A percentile compares a stretch with the other conserved stretches of the same genome.
Evolutionary conservation across 2,888 invertebrate species (phyloP).

Genomic region (Melieria omissa): DNA sequence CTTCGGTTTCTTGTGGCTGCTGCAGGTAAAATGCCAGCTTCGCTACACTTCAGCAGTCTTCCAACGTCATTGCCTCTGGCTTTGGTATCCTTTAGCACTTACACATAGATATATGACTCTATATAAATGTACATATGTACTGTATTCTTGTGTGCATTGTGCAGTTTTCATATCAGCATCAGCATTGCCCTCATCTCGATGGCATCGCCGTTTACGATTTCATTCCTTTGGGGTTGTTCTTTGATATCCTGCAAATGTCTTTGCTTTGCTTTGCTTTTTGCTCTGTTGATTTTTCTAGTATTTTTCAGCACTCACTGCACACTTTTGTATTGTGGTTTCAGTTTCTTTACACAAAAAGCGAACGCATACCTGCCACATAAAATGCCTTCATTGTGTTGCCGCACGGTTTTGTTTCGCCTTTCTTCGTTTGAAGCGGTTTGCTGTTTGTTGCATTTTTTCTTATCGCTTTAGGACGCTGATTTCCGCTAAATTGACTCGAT

Average conservation of each 20-base stretch:
- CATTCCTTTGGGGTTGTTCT: too few species aligned
- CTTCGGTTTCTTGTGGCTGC: too few species aligned
- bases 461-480: slow-evolving; percentile 44
- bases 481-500: slow-evolving; percentile 54
- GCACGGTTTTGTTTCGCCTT: slow-evolving; percentile 29
- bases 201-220: too few species aligned
- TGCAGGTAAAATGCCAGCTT: too few species aligned
- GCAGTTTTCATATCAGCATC: too few species aligned
- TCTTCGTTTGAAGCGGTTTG: slow-evolving; percentile 19
- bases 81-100: too few species aligned
- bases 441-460: slow-evolving; percentile 23
- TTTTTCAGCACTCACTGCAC: slow-evolving; percentile 2
- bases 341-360: slow-evolving; percentile 25
- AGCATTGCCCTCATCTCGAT: too few species aligned
- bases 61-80: too few species aligned
- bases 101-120: too few species aligned
- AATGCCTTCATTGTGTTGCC: slow-evolving; percentile 11
- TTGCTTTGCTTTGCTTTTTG: slow-evolving; percentile 10
- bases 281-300: slow-evolving; percentile 28
- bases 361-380: not conserved
- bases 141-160: too few species aligned
- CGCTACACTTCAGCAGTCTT: too few species aligned
- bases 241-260: slow-evolving; percentile 13
- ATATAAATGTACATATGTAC: too few species aligned
- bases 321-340: not conserved